A percentile compares a stretch with the other conserved stretches of the same genome.
These are phyloP conservation scores for Globia sparganii DNA, from an alignment of 2,888 invertebrate genomes.

Conservation along the genomic window DNA sequence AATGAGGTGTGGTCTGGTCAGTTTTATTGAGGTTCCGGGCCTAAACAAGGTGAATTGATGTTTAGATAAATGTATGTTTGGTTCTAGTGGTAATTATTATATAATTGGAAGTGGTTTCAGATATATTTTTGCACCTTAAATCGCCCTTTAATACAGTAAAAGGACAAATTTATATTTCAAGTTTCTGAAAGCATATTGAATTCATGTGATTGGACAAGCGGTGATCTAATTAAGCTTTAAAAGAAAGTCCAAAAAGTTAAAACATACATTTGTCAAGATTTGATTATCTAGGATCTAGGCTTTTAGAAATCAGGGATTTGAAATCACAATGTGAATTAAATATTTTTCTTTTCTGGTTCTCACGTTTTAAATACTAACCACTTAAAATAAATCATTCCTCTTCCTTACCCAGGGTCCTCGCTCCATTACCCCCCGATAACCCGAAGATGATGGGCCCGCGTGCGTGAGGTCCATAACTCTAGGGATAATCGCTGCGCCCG, in stretches of 20 bases:
- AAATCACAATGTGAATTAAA: not conserved
- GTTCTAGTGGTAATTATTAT: not conserved
- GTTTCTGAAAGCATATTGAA: not conserved
- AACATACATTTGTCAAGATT: not conserved
- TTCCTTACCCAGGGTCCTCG: constrained; percentile 4
- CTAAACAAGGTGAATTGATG: constrained; percentile 27
- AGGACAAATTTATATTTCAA: not conserved
- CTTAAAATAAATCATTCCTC: constrained; percentile 16
- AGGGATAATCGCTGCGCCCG: constrained; percentile 69
- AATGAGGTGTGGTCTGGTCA: constrained; percentile 48
- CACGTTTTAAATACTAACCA: not conserved
- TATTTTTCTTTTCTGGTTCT: not conserved
- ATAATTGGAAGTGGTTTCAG: not conserved
- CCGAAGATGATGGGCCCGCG: constrained; percentile 67
- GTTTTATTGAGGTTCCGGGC: constrained; percentile 36
- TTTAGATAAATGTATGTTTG: not conserved
- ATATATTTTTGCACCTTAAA: not conserved
- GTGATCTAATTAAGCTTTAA: not conserved
- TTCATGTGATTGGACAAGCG: not conserved
- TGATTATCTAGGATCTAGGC: not conserved
- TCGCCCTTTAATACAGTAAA: not conserved
- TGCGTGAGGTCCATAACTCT: constrained; percentile 76
- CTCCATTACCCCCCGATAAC: constrained; percentile 54
- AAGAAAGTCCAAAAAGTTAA: not conserved
- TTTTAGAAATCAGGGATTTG: not conserved